Base-by-base conservation (phyloP, 2,888 invertebrate species). In the Unio delphinus region DNA sequence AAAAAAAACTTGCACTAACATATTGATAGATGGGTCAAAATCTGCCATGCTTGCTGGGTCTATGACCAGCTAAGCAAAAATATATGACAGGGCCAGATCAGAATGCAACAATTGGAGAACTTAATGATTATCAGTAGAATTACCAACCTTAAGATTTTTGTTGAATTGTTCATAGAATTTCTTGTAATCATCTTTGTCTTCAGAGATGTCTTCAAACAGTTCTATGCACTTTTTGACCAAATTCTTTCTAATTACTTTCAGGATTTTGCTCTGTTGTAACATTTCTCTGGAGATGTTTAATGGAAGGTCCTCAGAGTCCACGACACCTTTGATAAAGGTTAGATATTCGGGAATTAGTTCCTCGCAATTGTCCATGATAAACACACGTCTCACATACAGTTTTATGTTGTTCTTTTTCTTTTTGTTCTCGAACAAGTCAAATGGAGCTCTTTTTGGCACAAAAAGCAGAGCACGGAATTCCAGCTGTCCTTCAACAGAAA, bases 321-420 rank as follows among this genome's bases (percentile, higher is more conserved):
- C 99, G 20, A 99, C 98, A 89, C 99, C 99, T 91, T 95, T 95
- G 8, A 90, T 80, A 75, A 89, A 90, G 81, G 87, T 98, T 80
- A 99, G 92, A 91, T 99, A 99, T 90, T 99, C 98, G 0, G 99
- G 99, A 88, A 99, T 99, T n/a, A 99, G 92, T 87, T 99, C 99
- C 89, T 99, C 98, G 87, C 99, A 99, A 92, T 99, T 99, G 92
- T 99, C 99, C 98, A 99, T 99, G 91, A 99, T 99, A 93, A 99
- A 99, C 0, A 99, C 99, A 77, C 99, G 93, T 67, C 99, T 93
- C 0, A 99, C 99, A 83, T 99, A 99, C 88, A 99, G 90, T 89
- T 99, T 99, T 89, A 99, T 99, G 92, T 98, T 97, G 92, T 99
- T 99, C 93, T 98, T 97, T 90, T 95, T 95, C 91, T 98, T 99